Conservation (phyloP, 2,888 invertebrate genomes). For the Sminthurinus aureus region DNA sequence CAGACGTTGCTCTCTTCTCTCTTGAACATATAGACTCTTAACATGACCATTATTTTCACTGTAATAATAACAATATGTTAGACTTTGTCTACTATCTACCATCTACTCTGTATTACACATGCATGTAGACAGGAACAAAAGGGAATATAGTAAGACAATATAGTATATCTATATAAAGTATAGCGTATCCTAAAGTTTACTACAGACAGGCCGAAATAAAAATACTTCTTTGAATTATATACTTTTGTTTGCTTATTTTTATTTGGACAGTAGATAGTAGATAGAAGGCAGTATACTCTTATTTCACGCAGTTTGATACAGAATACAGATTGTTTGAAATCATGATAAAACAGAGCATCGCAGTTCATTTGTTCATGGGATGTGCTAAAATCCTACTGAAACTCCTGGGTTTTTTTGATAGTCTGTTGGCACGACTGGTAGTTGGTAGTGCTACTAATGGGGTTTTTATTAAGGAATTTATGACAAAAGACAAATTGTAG, state of each 20-base stretch:
- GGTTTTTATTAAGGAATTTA: constrained; percentile 14
- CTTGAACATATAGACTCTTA: background rate
- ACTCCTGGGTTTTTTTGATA: background rate
- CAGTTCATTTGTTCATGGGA: too few relatives aligned
- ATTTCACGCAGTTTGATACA: background rate
- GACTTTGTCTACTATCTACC: too few relatives aligned
- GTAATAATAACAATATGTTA: background rate
- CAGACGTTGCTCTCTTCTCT: background rate
- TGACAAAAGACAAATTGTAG: background rate
- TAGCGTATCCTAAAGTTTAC: too few relatives aligned
- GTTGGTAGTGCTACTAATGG: background rate
- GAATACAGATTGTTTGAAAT: too few relatives aligned
- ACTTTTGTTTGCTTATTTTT: too few relatives aligned
- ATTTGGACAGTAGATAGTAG: too few relatives aligned
- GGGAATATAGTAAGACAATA: too few relatives aligned
- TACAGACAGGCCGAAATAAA: too few relatives aligned
- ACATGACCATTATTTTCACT: background rate
- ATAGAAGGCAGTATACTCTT: background rate
- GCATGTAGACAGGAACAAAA: too few relatives aligned
- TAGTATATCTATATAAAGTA: too few relatives aligned
- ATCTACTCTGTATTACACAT: too few relatives aligned
- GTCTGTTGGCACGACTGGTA: background rate
- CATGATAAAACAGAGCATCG: background rate
- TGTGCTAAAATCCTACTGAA: background rate
- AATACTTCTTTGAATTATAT: too few relatives aligned